Base-by-base conservation (phyloP, 2,797 vertebrate species). In the Pseudochirops cupreus region DNA sequence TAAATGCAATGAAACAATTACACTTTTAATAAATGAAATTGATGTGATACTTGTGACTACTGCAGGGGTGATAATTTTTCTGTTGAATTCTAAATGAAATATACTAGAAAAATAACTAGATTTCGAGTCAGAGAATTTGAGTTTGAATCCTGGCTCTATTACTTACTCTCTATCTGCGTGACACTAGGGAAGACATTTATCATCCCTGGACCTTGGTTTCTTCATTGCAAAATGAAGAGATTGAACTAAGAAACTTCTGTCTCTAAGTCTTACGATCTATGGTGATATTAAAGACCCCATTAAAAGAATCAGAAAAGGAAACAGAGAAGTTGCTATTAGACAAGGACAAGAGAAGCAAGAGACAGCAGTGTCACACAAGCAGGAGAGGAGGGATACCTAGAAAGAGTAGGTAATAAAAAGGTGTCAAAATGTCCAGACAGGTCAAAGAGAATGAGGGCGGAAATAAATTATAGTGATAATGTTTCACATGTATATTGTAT, bases 1-100 rank as follows among this genome's bases (percentile, higher is more conserved):
- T 98, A 97, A 98, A 96, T 96, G 90, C 95, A 98, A 94, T 95
- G 92, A 95, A 97, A 57, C 95, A 98, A 97, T 98, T 98, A 96
- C 12, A 87, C 96, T 97, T 97, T 96, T 97, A 98, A 97, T 97
- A 98, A 97, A 97, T 94, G 97, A 96, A 97, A 98, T 94, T 87
- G 96, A 90, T 91, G 94, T 96, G 92, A 95, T 87, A 95, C 94
- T 97, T 97, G 95, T 90, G 74, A 87, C 9, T 87, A 50, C 39
- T 93, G 1, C 11, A 95, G 74, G 56, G 10, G 50, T 96, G 56
- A 92, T 90, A 95, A 56, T 90, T 87, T 96, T 57, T 91, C 55
- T 74, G 67, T 89, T 92, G 57, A 91, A 96, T 93, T 90, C 91
- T 90, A 90, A 87, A 87, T 87, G 39, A 26, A 87, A 87, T 26